These are phyloP conservation scores for Coturnix japonica DNA, from an alignment of 2,113 vertebrate species.

Conservation along the genomic window DNA sequence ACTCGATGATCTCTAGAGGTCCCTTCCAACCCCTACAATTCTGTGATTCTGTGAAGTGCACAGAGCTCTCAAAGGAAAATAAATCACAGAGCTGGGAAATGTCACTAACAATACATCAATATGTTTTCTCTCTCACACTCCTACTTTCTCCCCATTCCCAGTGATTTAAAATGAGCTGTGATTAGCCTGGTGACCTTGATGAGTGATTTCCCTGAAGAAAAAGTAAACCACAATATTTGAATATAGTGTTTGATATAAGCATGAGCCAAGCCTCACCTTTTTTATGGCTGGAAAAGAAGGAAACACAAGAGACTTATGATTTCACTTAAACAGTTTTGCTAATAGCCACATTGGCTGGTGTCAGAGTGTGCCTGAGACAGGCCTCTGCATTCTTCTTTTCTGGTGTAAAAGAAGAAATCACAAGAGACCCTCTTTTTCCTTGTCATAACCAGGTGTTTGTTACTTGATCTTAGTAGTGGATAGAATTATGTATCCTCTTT, in stretches of 20 bases:
- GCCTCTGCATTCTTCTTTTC: not conserved
- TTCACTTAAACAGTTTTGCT: not conserved
- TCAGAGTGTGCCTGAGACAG: not conserved
- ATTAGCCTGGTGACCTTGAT: constrained; percentile 13
- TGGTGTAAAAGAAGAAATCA: constrained; percentile 13
- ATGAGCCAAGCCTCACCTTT: not conserved
- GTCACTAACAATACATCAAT: not conserved
- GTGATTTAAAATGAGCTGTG: constrained; percentile 17
- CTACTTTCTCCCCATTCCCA: not conserved
- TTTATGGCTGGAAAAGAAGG: constrained; percentile 24
- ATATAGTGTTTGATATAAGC: not conserved
- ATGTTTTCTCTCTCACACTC: constrained; percentile 11
- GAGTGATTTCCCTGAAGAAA: constrained; percentile 28
- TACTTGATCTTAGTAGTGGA: not conserved
- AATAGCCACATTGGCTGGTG: constrained; percentile 2
- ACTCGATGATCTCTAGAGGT: too few relatives aligned
- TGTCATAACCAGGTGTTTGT: constrained; percentile 5
- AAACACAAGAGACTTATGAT: constrained; percentile 8
- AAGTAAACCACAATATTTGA: constrained; percentile 20
- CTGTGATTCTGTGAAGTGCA: not conserved
- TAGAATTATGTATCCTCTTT: not conserved
- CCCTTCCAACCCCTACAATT: too few relatives aligned
- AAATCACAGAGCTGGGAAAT: not conserved
- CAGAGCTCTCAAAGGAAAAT: not conserved
- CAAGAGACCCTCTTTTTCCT: not conserved